phyloP scores from a whole-genome alignment of 2,888 invertebrate genomes.

The Dolichopus griseipennis region DNA sequence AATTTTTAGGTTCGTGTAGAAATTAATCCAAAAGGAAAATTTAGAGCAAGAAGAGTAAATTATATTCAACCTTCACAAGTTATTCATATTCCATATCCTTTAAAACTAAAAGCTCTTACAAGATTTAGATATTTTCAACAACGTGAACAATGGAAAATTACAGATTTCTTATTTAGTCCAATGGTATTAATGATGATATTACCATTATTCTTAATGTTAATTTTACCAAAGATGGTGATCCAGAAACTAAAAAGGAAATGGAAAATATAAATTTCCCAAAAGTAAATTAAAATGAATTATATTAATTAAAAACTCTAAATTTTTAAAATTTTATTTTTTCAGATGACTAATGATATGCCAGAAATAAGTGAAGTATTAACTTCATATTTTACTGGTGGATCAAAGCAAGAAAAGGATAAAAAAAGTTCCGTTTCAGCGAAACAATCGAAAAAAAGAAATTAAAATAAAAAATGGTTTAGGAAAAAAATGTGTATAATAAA shows the following conservation, averaged over 20 bases:
- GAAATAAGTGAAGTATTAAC: conserved; percentile 95
- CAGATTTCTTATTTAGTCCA: conserved; percentile 92
- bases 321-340: conserved; percentile 46
- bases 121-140: conserved; percentile 83
- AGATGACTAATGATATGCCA: conserved; percentile 77
- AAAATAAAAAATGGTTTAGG: conserved; percentile 17
- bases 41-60: conserved; percentile 88
- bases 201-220: conserved; percentile 80
- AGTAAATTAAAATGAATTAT: conserved; percentile 23
- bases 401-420: conserved; percentile 37
- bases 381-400: conserved; percentile 68
- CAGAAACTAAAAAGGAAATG: conserved; percentile 92
- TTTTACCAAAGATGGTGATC: conserved; percentile 93
- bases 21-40: conserved; percentile 95
- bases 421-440: conserved; percentile 33
- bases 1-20: conserved; percentile 61
- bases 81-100: conserved; percentile 83
- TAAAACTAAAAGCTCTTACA: conserved; percentile 76
- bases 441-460: conserved; percentile 41
- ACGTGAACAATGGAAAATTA: conserved; percentile 92
- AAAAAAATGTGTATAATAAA: not conserved
- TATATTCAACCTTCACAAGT: conserved; percentile 86
- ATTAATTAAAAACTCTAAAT: not conserved
- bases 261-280: conserved; percentile 66
- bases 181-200: conserved; percentile 98